Evolutionary conservation across 2,113 vertebrate species (phyloP).

Genomic region (Xiphophorus couchianus): DNA sequence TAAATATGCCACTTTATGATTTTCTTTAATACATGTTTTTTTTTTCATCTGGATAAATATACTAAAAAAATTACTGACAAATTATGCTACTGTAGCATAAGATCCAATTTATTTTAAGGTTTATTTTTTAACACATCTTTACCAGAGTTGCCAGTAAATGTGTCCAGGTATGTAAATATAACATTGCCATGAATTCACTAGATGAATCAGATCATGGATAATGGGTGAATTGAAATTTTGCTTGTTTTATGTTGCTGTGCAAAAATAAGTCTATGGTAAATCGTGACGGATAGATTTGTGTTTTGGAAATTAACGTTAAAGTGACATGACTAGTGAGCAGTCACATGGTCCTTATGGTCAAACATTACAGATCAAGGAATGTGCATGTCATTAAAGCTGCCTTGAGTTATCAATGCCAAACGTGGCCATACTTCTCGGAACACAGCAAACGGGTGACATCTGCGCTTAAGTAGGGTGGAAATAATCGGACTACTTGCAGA

Average conservation of each 20-base stretch:
- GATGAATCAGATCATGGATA: slow-evolving; percentile 46
- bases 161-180: background rate
- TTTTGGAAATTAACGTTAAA: slow-evolving; percentile 16
- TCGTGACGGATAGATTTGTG: slow-evolving; percentile 30
- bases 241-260: slow-evolving; percentile 56
- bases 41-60: background rate
- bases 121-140: background rate
- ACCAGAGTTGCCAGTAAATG: background rate
- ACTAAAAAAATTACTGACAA: background rate
- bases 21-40: too few species aligned
- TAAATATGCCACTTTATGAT: too few species aligned
- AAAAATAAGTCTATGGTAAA: slow-evolving; percentile 42
- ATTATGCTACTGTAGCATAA: background rate
- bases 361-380: background rate
- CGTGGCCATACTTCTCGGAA: slow-evolving; percentile 3
- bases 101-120: background rate
- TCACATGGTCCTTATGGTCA: background rate
- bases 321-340: background rate
- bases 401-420: slow-evolving; percentile 29
- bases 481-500: slow-evolving; percentile 24
- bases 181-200: slow-evolving; percentile 57
- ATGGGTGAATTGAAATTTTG: slow-evolving; percentile 43
- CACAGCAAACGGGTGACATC: slow-evolving; percentile 7
- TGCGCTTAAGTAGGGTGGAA: slow-evolving; percentile 11
- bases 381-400: slow-evolving; percentile 23